Evolutionary conservation across 2,888 invertebrate species (phyloP).

Genomic region (Automeris io): DNA sequence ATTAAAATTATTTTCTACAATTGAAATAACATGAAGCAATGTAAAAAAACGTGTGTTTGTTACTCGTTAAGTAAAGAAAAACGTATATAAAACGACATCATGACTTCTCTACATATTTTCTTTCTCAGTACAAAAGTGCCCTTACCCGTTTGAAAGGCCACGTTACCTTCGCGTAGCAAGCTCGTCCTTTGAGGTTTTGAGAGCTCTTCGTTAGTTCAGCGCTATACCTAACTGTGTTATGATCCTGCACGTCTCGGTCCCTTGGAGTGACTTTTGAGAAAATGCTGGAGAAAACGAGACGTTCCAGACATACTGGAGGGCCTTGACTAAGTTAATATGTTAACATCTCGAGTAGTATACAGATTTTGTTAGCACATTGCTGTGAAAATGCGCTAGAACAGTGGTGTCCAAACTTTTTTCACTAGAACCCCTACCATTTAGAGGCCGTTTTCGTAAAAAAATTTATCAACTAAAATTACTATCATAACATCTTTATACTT

Average conservation of each 20-base stretch:
- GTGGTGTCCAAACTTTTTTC: too few species aligned
- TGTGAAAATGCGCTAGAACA: too few species aligned
- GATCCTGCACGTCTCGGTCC: constrained; percentile 39
- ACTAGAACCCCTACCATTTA: too few species aligned
- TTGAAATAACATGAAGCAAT: too few species aligned
- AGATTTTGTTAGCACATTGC: constrained; percentile 1
- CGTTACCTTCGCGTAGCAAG: constrained; percentile 24
- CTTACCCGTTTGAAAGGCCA: constrained; percentile 30
- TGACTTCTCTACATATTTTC: constrained; percentile 19
- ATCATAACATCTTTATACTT: too few species aligned
- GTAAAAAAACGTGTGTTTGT: too few species aligned
- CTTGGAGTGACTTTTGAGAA: constrained; percentile 20
- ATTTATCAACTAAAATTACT: too few species aligned
- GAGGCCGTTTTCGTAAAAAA: too few species aligned
- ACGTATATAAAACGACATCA: not conserved
- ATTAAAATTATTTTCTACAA: too few species aligned
- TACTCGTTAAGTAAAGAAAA: too few species aligned
- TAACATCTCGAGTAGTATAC: not conserved
- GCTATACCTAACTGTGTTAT: constrained; percentile 38
- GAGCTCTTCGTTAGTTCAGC: constrained; percentile 46
- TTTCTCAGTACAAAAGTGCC: constrained; percentile 18
- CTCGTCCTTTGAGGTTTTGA: constrained; percentile 37
- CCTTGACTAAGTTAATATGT: constrained; percentile 1
- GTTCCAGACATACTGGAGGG: constrained; percentile 7
- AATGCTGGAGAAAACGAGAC: constrained; percentile 11